Conservation (phyloP, 2,113 vertebrate genomes). For the Hippoglossus stenolepis region DNA sequence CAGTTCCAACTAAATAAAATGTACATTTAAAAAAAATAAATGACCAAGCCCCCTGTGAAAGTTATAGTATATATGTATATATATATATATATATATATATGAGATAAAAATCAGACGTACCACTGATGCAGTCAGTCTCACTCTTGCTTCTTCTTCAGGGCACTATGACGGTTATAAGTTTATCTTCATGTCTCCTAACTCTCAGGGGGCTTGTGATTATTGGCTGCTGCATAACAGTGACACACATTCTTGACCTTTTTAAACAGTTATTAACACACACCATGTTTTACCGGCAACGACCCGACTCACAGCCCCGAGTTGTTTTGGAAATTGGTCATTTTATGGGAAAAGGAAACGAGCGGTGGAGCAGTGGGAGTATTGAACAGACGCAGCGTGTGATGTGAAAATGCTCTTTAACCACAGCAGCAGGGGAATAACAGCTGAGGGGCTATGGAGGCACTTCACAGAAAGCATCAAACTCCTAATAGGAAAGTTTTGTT, state of each 20-base stretch:
- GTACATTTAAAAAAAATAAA: neutral
- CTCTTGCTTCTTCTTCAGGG: slow-evolving; percentile 43
- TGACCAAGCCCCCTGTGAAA: neutral
- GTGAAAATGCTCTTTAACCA: slow-evolving; percentile 50
- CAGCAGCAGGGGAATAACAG: slow-evolving; percentile 73
- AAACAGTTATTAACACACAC: slow-evolving; percentile 61
- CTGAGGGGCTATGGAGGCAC: slow-evolving; percentile 49
- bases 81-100: neutral
- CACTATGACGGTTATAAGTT: slow-evolving; percentile 32
- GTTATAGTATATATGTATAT: neutral
- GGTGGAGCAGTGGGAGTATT: slow-evolving; percentile 67
- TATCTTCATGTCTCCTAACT: slow-evolving; percentile 34
- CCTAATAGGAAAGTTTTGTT: slow-evolving; percentile 58
- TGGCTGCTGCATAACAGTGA: slow-evolving; percentile 47
- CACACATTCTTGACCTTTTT: slow-evolving; percentile 80
- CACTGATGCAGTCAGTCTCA: slow-evolving; percentile 31
- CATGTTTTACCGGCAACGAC: slow-evolving; percentile 64
- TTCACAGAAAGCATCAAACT: slow-evolving; percentile 48
- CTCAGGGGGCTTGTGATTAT: slow-evolving; percentile 36
- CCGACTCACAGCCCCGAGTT: slow-evolving; percentile 8
- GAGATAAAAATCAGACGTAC: slow-evolving; percentile 54
- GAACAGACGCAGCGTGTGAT: slow-evolving; percentile 6
- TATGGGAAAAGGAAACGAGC: slow-evolving; percentile 54
- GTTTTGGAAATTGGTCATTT: slow-evolving; percentile 76
- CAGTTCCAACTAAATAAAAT: too few relatives aligned